Base-by-base conservation (phyloP, 2,888 invertebrate species). In the Seira sanloemensis region DNA sequence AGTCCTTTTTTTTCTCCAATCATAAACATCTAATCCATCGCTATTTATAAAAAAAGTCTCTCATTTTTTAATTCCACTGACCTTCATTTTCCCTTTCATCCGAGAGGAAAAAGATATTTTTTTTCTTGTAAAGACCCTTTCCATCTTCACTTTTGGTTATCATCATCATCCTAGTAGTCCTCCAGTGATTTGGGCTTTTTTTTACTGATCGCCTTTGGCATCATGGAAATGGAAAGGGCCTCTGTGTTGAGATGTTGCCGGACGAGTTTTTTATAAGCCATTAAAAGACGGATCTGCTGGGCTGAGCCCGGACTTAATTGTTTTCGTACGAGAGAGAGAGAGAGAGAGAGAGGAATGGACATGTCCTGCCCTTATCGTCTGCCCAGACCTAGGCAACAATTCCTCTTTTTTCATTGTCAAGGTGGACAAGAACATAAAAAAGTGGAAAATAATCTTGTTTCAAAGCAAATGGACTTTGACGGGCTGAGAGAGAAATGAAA, bases 21-120 rank as follows among this genome's bases (percentile, higher is more conserved):
- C 50, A 50, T 50, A 50, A 50, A 50, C n/a, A 50, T 50, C 50
- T 50, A 50, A 50, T 50, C 50, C 50, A 2, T 50, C 46, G 46
- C 46, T 25, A 50, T 50, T 50, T 50, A n/a, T 50, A 18, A 50
- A 50, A n/a, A n/a, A 50, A 50, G 50, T n/a, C 50, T 50, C n/a
- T 50, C 37, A 50, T 50, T 50, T 50, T 50, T 50, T 50, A 50
- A 50, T 50, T 50, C 50, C 25, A 69, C 72, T 83, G 83, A 83
- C 83, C 83, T 83, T 83, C 77, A 83, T 77, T 83, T 83, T 83
- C 83, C 83, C 83, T 83, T 83, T 83, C 83, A 68, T 83, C 78
- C 50, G 66, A 25, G 24, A 1, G 37, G n/a, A 74, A 62, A 77
- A 26, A 77, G 65, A 77, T 67, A 66, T 69, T 18, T 27, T 18